Evolutionary conservation across 2,113 vertebrate species (phyloP).

Genomic region (Hiodon alosoides): DNA sequence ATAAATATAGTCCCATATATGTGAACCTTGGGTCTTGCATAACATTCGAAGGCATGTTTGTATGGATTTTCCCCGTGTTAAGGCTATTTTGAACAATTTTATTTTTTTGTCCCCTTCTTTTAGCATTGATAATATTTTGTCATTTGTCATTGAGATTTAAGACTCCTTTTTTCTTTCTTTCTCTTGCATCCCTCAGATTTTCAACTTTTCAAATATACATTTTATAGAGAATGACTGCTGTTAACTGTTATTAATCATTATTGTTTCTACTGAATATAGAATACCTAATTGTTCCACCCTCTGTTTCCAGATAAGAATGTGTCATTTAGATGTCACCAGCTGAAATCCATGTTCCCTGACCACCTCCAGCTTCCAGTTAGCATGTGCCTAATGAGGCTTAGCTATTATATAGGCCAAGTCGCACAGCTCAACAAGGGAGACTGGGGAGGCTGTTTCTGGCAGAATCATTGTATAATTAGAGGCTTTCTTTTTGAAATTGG

Average conservation of each 20-base stretch:
- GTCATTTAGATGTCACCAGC: constrained; percentile 41
- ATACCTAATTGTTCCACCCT: constrained; percentile 44
- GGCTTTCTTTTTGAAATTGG: constrained; percentile 27
- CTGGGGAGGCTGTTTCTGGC: constrained; percentile 32
- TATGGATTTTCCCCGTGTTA: no score
- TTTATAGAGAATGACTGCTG: constrained; percentile 23
- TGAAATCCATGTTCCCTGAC: constrained; percentile 44
- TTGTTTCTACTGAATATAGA: constrained; percentile 24
- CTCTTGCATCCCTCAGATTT: constrained; percentile 26
- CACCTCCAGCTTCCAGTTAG: constrained; percentile 39
- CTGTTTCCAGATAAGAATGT: constrained; percentile 33
- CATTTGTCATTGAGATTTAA: no score
- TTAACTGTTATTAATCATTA: constrained; percentile 14
- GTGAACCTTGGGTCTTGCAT: no score
- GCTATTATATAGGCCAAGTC: constrained; percentile 48
- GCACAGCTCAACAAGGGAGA: constrained; percentile 30
- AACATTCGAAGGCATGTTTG: no score
- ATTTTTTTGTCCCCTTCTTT: background rate
- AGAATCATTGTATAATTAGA: constrained; percentile 47
- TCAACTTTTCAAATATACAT: constrained; percentile 20
- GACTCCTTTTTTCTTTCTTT: constrained; percentile 10
- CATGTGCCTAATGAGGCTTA: constrained; percentile 51
- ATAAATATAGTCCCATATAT: no score
- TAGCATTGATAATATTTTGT: background rate
- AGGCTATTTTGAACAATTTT: background rate